phyloP scores from a whole-genome alignment of 2,888 invertebrate species.

The Xestia ashworthii region DNA sequence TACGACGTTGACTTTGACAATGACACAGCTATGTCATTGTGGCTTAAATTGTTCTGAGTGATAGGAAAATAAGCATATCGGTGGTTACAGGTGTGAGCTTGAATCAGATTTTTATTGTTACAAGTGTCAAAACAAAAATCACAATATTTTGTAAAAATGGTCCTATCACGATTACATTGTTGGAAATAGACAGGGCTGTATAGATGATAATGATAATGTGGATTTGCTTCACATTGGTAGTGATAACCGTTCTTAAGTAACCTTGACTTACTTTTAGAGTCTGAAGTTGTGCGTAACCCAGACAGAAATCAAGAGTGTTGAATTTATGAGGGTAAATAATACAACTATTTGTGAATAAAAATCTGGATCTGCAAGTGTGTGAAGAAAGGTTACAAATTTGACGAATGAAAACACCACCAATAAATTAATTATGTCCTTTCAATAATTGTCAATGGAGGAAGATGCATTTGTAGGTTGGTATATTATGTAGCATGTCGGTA shows the following conservation, averaged over 20 bases:
- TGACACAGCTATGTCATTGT: constrained; percentile 29
- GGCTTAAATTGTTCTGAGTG: background rate
- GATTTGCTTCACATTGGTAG: background rate
- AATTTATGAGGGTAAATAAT: no score
- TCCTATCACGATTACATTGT: background rate
- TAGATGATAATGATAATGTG: background rate
- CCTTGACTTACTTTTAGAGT: background rate
- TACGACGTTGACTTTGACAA: background rate
- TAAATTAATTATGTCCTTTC: background rate
- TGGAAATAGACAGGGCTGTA: background rate
- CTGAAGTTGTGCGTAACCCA: background rate
- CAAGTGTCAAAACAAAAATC: background rate
- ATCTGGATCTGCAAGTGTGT: background rate
- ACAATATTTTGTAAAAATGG: background rate
- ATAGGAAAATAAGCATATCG: background rate
- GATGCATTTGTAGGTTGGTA: background rate
- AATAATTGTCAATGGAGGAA: background rate
- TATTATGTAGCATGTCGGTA: no score
- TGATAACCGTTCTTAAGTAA: background rate
- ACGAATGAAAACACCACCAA: background rate
- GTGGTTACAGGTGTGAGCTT: background rate
- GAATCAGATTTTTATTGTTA: background rate
- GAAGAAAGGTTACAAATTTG: background rate
- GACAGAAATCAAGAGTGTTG: background rate
- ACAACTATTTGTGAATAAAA: background rate